phyloP scores from a whole-genome alignment of 2,888 invertebrate genomes.

The Argyra leucocephala region DNA sequence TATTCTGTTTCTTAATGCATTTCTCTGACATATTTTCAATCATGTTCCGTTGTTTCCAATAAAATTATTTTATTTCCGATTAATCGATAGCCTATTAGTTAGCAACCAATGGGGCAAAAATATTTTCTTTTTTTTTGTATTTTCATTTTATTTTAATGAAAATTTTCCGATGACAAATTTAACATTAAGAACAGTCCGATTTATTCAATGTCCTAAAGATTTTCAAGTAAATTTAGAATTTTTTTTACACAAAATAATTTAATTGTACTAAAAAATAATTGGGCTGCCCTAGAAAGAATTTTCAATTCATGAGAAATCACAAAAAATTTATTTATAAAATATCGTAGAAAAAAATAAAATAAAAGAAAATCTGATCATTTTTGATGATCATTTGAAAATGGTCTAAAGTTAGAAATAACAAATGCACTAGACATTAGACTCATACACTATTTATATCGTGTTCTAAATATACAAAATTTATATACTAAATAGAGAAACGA shows the following conservation, averaged over 20 bases:
- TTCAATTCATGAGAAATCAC: too few relatives aligned
- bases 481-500: too few relatives aligned
- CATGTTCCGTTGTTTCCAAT: not conserved
- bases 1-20: too few relatives aligned
- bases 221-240: not conserved
- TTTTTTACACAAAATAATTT: not conserved
- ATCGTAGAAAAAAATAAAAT: too few relatives aligned
- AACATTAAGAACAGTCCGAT: too few relatives aligned
- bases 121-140: not conserved
- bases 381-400: too few relatives aligned
- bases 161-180: not conserved
- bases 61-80: not conserved
- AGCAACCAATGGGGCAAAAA: not conserved
- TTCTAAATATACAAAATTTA: too few relatives aligned
- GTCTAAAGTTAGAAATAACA: too few relatives aligned
- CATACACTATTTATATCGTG: too few relatives aligned
- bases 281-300: not conserved
- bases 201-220: not conserved
- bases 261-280: not conserved
- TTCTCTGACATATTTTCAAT: not conserved
- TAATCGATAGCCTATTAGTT: not conserved
- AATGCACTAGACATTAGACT: too few relatives aligned
- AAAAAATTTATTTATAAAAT: too few relatives aligned
- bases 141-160: not conserved
- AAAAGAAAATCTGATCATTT: too few relatives aligned